These are phyloP conservation scores for Andrena dorsata DNA, from an alignment of 2,888 invertebrate genomes.

Conservation along the genomic window DNA sequence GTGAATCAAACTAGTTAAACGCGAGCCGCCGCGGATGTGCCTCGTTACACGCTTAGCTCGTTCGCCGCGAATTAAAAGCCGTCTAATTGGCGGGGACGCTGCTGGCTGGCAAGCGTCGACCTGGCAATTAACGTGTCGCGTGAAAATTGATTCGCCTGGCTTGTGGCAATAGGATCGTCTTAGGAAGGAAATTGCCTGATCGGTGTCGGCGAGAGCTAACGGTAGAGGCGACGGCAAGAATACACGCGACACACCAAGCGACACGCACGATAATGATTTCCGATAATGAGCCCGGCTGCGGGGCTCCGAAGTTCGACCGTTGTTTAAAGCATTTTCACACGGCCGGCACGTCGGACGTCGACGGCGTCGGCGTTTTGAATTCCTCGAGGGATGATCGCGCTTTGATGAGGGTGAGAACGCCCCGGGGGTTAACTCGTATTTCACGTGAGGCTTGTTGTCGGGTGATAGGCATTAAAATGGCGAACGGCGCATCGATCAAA, in stretches of 20 bases:
- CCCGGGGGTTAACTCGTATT: constrained; percentile 81
- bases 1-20: constrained; percentile 4
- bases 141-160: constrained; percentile 16
- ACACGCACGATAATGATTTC: constrained; percentile 60
- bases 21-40: too few species aligned
- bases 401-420: constrained; percentile 81
- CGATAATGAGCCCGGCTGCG: constrained; percentile 59
- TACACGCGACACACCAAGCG: not conserved
- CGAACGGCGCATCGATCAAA: constrained; percentile 83
- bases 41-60: constrained; percentile 5
- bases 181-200: not conserved
- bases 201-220: not conserved
- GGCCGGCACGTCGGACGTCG: constrained; percentile 44
- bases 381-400: constrained; percentile 81
- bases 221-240: not conserved
- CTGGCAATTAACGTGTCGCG: constrained; percentile 6
- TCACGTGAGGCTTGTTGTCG: constrained; percentile 80
- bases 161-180: not conserved
- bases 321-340: constrained; percentile 76
- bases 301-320: constrained; percentile 28
- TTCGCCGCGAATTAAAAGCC: constrained; percentile 24
- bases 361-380: constrained; percentile 76
- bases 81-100: constrained; percentile 8
- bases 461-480: constrained; percentile 83
- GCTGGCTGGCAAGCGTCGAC: not conserved